Evolutionary conservation across 2,888 invertebrate genomes (phyloP), one percentile per base, ranked within the genome.

Genomic region (Lamellibrachia columna): DNA sequence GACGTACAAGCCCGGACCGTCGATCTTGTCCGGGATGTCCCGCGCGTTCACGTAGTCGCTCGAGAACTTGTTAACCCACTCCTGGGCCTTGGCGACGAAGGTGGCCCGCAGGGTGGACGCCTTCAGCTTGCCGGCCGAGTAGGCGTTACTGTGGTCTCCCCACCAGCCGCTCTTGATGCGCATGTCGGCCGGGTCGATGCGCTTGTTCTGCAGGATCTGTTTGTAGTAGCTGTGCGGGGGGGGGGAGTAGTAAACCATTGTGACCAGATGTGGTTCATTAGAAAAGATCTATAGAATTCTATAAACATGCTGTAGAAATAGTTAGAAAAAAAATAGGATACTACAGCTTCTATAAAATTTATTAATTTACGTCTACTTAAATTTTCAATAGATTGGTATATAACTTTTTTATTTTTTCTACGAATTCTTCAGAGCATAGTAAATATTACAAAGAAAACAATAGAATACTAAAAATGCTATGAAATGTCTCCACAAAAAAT

Each of bases 131-230:
- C 94, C 94, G 4, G 94, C 94, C 6, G 94, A 94, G 92, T 95
- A 93, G 40, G 93, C 93, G 92, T 93, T 93, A 75, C 94, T 94
- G 58, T 94, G 93, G 58, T 94, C 94, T 7, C 94, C 94, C 94
- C 94, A 94, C 94, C 94, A 94, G n/a, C 94, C 94, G 91, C 93
- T 93, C 91, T 94, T 94, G 22, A 94, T 93, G 28, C 94, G 91
- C 93, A 94, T 94, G 91, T 94, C 94, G 52, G 93, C 55, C 9
- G 94, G 90, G 22, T 94, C 94, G n/a, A 94, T 94, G 91, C 94
- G 52, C 53, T 93, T 94, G 92, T 93, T 94, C 40, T 90, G 90
- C 75, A 94, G 92, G 40, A 94, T 94, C 93, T 94, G 94, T 52
- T 92, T 93, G 93, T 94, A 94, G 90, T 92, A 93, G n/a, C 90